A percentile compares a stretch with the other conserved stretches of the same genome.
Evolutionary conservation across 2,888 invertebrate species (phyloP).

Genomic region (Drosophila conformis): DNA sequence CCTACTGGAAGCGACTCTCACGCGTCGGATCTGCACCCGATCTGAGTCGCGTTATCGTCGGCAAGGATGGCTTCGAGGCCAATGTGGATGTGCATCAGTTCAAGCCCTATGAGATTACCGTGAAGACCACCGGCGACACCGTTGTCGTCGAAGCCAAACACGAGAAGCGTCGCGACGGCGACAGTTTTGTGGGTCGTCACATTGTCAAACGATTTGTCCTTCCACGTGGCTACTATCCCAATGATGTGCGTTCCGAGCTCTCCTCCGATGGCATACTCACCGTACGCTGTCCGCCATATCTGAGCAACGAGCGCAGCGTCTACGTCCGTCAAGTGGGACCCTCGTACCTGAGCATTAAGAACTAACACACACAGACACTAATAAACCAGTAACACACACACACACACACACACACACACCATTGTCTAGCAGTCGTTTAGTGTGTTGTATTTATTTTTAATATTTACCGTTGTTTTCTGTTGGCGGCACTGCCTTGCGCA

Average conservation of each 20-base stretch:
- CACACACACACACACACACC: not conserved
- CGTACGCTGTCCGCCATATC: conserved; percentile 88
- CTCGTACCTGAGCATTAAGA: conserved; percentile 85
- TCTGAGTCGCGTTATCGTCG: conserved; percentile 84
- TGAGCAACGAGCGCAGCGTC: conserved; percentile 87
- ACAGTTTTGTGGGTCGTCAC: conserved; percentile 92
- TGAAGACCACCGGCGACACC: conserved; percentile 88
- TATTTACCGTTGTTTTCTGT: conserved; percentile 32
- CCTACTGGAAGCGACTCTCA: conserved; percentile 83
- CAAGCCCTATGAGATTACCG: conserved; percentile 88
- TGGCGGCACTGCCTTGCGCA: conserved; percentile 55
- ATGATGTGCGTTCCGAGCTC: conserved; percentile 88
- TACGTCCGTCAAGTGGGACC: conserved; percentile 91
- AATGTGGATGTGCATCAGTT: conserved; percentile 89
- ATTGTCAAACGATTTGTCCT: conserved; percentile 90
- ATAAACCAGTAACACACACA: conserved; percentile 22
- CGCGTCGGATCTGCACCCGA: conserved; percentile 84
- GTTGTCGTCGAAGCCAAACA: conserved; percentile 90
- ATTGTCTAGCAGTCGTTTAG: conserved; percentile 40
- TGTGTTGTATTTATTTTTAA: conserved; percentile 19
- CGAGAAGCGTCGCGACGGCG: conserved; percentile 89
- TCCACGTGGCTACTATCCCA: conserved; percentile 89
- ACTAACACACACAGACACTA: conserved; percentile 59
- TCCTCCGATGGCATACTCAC: conserved; percentile 91
- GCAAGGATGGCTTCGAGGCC: conserved; percentile 89